Percentiles rank a stretch among this genome's conserved stretches.
phyloP scores from a whole-genome alignment of 2,113 vertebrate species.

The zebrafish (Danio rerio) region DNA sequence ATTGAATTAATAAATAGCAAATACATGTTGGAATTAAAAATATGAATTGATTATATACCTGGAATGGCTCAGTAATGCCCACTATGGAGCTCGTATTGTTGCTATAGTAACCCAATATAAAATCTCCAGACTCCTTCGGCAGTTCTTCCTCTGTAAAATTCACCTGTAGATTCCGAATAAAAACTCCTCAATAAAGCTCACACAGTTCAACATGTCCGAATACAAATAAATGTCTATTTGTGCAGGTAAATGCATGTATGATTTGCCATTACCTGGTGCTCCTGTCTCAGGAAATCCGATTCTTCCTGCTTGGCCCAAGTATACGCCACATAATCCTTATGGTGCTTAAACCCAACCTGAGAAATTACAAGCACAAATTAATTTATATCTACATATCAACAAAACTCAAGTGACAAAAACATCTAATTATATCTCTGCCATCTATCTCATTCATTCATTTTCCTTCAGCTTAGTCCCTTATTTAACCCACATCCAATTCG shows the following conservation, averaged over 20 bases:
- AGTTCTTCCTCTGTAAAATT: conserved; percentile 89
- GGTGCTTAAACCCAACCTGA: conserved; percentile 95
- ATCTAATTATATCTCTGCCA: not conserved
- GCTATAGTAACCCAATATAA: conserved; percentile 92
- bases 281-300: conserved; percentile 72
- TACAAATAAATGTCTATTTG: not conserved
- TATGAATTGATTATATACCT: conserved; percentile 75
- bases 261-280: conserved; percentile 39
- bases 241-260: not conserved
- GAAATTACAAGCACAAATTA: not conserved
- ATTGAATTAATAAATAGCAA: not conserved
- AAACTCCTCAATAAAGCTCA: not conserved
- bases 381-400: not conserved
- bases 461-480: no score
- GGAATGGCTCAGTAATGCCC: conserved; percentile 88
- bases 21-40: not conserved
- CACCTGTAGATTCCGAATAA: conserved; percentile 74
- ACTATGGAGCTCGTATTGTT: conserved; percentile 87
- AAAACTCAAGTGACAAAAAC: not conserved
- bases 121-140: conserved; percentile 89
- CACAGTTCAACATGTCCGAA: not conserved
- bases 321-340: conserved; percentile 94
- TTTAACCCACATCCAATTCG: no score
- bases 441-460: no score
- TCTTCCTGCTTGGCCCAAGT: conserved; percentile 95